phyloP scores from a whole-genome alignment of 2,888 invertebrate genomes.

The Tenthredo amoena region DNA sequence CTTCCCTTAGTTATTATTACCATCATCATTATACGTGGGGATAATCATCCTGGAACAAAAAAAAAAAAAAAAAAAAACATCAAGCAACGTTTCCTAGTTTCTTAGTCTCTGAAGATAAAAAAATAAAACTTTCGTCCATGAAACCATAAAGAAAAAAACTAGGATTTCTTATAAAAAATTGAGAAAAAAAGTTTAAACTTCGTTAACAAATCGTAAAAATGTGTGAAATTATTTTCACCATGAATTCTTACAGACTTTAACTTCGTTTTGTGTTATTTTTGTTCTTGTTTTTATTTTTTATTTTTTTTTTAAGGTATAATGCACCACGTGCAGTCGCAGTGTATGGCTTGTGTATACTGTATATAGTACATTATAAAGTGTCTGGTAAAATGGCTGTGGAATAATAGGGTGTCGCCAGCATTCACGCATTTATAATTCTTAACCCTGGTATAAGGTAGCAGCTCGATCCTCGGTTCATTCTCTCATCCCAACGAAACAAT shows the following conservation, averaged over 20 bases:
- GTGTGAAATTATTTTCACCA: too few relatives aligned
- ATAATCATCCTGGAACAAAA: too few relatives aligned
- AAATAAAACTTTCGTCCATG: too few relatives aligned
- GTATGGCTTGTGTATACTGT: background rate
- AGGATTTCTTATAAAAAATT: too few relatives aligned
- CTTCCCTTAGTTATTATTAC: background rate
- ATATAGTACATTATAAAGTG: background rate
- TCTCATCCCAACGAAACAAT: constrained; percentile 58
- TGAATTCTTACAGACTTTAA: too few relatives aligned
- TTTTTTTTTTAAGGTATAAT: background rate
- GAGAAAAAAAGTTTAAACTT: too few relatives aligned
- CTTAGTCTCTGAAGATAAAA: too few relatives aligned
- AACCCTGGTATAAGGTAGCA: constrained; percentile 39
- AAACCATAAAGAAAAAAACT: too few relatives aligned
- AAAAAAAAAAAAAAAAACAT: too few relatives aligned
- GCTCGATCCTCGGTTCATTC: constrained; percentile 57
- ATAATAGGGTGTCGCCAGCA: constrained; percentile 69
- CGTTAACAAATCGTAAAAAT: too few relatives aligned
- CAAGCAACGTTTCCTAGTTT: too few relatives aligned
- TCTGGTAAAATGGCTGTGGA: constrained; percentile 44
- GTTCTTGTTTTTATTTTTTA: background rate
- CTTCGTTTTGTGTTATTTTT: background rate
- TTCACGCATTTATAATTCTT: constrained; percentile 69
- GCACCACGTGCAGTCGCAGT: background rate
- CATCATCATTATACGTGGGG: too few relatives aligned